Evolutionary conservation across 2,797 vertebrate genomes (phyloP).

Genomic region (Dendrocincla fuliginosa): DNA sequence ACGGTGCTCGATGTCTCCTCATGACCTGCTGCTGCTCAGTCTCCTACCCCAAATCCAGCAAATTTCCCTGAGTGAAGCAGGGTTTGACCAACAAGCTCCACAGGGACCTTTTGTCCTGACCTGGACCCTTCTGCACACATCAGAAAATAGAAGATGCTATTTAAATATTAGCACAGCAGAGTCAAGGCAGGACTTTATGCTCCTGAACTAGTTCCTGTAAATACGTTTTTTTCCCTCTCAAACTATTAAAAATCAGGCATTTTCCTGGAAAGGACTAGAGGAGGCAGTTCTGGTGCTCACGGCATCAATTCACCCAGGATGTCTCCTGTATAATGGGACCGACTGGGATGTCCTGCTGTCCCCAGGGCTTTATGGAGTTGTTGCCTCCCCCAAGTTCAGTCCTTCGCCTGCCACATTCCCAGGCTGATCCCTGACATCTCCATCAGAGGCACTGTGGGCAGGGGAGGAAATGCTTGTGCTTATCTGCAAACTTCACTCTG

Average conservation of each 20-base stretch:
- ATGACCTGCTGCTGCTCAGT: fast-evolving
- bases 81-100: not conserved
- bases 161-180: not conserved
- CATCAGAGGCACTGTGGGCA: fast-evolving
- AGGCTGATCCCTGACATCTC: not conserved
- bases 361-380: not conserved
- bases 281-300: not conserved
- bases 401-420: not conserved
- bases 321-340: fast-evolving
- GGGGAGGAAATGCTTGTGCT: not conserved
- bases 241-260: not conserved
- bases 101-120: not conserved
- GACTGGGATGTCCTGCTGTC: not conserved
- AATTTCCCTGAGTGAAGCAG: not conserved
- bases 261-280: not conserved
- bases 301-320: not conserved
- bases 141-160: not conserved
- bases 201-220: not conserved
- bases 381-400: not conserved
- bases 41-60: not conserved
- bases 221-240: not conserved
- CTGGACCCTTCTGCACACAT: not conserved
- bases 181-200: not conserved
- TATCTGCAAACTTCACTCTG: not conserved
- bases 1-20: fast-evolving